Percentiles rank a stretch among this genome's conserved stretches.
phyloP scores from a whole-genome alignment of 2,113 vertebrate species.

The Pygoscelis adeliae region DNA sequence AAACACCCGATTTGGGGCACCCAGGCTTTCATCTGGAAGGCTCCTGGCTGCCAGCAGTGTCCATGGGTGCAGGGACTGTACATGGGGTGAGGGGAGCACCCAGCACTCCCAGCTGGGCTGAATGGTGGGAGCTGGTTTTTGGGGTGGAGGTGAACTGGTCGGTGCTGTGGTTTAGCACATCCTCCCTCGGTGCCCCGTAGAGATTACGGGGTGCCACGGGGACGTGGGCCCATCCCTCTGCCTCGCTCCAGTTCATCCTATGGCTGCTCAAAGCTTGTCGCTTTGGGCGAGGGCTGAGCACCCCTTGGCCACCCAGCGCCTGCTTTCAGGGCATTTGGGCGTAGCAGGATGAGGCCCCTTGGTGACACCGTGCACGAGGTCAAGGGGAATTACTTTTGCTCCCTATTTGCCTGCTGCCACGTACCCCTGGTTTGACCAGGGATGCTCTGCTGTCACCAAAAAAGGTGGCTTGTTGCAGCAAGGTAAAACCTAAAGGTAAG shows the following conservation, averaged over 20 bases:
- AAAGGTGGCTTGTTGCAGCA: not conserved
- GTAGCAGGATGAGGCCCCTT: not conserved
- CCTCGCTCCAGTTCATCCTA: not conserved
- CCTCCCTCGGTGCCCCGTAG: not conserved
- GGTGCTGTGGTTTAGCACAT: accelerated
- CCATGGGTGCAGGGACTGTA: not conserved
- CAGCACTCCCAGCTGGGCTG: not conserved
- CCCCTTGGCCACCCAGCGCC: not conserved
- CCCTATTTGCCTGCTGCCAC: not conserved
- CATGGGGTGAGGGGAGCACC: accelerated
- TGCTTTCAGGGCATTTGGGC: not conserved
- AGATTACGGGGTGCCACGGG: accelerated
- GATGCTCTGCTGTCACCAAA: not conserved
- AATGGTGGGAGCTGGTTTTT: not conserved
- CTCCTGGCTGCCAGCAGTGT: not conserved
- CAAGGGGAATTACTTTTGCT: not conserved
- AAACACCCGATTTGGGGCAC: not conserved
- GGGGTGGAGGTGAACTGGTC: not conserved
- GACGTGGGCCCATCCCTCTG: not conserved
- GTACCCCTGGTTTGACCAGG: not conserved
- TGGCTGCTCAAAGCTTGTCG: accelerated
- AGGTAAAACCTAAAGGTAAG: not conserved
- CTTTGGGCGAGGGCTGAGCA: not conserved
- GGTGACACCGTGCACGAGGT: accelerated
- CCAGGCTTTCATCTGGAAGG: not conserved